These are phyloP conservation scores for Dicentrarchus labrax DNA, from an alignment of 2,113 vertebrate genomes.

Conservation along the genomic window DNA sequence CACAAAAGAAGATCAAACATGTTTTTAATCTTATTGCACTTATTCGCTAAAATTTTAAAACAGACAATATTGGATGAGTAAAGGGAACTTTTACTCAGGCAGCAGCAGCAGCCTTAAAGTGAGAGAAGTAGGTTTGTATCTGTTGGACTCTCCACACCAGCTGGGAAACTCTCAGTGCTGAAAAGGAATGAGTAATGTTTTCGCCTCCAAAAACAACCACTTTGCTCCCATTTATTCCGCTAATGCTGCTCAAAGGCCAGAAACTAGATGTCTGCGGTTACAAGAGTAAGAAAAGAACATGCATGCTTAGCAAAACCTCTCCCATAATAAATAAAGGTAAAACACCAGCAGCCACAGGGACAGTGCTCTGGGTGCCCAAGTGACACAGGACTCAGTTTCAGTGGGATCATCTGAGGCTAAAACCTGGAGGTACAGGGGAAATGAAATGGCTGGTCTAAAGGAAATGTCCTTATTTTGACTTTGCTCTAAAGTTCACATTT, in stretches of 20 bases:
- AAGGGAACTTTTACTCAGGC: constrained; percentile 2
- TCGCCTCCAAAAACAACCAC: constrained; percentile 65
- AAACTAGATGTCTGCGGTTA: constrained; percentile 35
- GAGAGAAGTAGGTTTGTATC: constrained; percentile 53
- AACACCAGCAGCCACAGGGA: constrained; percentile 46
- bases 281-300: constrained; percentile 49
- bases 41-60: background rate
- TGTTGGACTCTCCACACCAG: constrained; percentile 52
- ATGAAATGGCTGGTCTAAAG: constrained; percentile 14
- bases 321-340: constrained; percentile 61
- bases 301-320: constrained; percentile 49
- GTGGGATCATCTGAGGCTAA: constrained; percentile 46
- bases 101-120: constrained; percentile 41
- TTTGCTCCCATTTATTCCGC: constrained; percentile 70
- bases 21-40: background rate
- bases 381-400: constrained; percentile 30
- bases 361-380: constrained; percentile 22
- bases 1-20: constrained; percentile 7
- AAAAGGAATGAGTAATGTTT: constrained; percentile 63
- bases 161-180: constrained; percentile 49
- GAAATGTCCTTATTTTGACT: constrained; percentile 43
- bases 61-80: background rate
- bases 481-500: constrained; percentile 20
- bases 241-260: constrained; percentile 62
- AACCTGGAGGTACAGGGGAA: constrained; percentile 12